These are phyloP conservation scores for Chymomyza procnemis DNA, from an alignment of 2,888 invertebrate genomes.

Conservation along the genomic window DNA sequence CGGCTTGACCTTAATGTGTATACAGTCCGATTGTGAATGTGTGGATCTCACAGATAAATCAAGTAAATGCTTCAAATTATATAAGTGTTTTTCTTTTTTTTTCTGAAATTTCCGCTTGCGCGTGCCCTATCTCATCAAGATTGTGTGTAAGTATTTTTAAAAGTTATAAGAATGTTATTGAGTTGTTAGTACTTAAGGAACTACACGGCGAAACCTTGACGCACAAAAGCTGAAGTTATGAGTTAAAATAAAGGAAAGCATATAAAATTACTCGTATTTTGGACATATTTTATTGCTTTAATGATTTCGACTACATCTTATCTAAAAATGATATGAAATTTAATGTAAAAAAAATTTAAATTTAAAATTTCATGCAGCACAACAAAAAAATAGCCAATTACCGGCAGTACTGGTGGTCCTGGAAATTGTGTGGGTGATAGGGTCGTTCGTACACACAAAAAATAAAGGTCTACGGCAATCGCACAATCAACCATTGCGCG, in stretches of 20 bases:
- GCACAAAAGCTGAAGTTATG: neutral
- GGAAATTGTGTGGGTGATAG: no score
- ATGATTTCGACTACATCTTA: neutral
- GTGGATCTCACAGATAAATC: conserved; percentile 25
- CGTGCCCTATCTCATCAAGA: conserved; percentile 51
- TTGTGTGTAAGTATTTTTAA: conserved; percentile 17
- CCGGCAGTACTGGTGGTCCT: no score
- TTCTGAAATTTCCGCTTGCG: neutral
- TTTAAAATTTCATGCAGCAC: no score
- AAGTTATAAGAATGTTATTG: conserved; percentile 16
- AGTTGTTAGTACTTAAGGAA: neutral
- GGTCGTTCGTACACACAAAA: neutral
- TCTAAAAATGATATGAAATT: no score
- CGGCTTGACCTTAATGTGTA: neutral
- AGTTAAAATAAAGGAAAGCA: neutral
- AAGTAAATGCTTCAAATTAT: conserved; percentile 7
- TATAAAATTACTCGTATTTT: neutral
- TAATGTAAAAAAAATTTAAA: neutral
- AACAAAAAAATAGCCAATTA: neutral
- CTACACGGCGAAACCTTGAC: neutral
- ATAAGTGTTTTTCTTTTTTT: neutral
- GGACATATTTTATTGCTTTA: neutral
- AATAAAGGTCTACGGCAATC: conserved; percentile 31
- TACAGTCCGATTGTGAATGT: neutral
- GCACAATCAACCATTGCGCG: conserved; percentile 65